Evolutionary conservation across 2,888 invertebrate species (phyloP).

Genomic region (Heteromurus nitidus): DNA sequence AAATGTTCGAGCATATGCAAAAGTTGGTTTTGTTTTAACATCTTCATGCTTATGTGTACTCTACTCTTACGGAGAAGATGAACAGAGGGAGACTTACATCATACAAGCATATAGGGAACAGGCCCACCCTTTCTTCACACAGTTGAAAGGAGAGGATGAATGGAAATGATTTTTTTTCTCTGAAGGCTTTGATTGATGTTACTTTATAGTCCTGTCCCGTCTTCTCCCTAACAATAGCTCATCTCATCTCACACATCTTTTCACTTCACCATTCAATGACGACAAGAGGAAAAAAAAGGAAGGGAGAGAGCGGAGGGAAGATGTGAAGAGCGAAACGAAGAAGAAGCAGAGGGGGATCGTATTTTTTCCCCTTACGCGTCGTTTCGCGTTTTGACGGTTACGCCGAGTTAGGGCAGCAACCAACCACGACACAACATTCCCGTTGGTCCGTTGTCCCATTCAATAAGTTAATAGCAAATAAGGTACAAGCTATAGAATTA

Average conservation of each 20-base stretch:
- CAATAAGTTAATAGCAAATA: slow-evolving; percentile 48
- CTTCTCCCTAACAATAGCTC: slow-evolving; percentile 41
- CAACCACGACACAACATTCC: slow-evolving; percentile 56
- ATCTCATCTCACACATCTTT: slow-evolving; percentile 18
- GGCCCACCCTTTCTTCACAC: slow-evolving; percentile 54
- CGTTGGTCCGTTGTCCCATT: slow-evolving; percentile 49
- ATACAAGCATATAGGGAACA: too few species aligned
- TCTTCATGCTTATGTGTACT: too few species aligned
- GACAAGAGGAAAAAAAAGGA: slow-evolving; percentile 11
- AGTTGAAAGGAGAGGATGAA: neutral
- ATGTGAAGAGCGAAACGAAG: neutral
- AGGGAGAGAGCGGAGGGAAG: slow-evolving; percentile 25
- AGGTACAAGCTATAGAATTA: neutral
- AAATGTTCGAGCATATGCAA: neutral
- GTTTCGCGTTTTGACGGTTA: slow-evolving; percentile 57
- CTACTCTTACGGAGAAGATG: too few species aligned
- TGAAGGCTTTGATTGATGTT: slow-evolving; percentile 55
- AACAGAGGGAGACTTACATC: slow-evolving; percentile 18
- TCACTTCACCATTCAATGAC: slow-evolving; percentile 34
- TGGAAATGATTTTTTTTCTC: slow-evolving; percentile 30
- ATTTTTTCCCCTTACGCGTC: slow-evolving; percentile 5
- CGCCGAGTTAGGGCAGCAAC: slow-evolving; percentile 52
- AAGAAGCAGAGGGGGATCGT: slow-evolving; percentile 7
- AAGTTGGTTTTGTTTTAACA: neutral
- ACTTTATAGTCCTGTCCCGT: slow-evolving; percentile 26